phyloP scores from a whole-genome alignment of 2,797 vertebrate species.

The Coendou prehensilis region DNA sequence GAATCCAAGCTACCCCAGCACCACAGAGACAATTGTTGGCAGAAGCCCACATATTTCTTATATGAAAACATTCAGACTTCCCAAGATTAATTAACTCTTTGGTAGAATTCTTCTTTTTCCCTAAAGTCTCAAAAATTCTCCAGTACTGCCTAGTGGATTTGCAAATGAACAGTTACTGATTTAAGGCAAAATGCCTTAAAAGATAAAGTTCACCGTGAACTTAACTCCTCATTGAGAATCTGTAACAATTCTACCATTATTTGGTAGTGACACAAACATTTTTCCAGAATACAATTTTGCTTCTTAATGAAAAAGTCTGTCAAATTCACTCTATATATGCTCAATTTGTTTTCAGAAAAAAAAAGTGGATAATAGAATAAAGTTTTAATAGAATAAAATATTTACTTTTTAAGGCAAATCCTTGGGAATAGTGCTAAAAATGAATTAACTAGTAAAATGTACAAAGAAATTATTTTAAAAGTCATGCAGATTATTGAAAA shows the following conservation, averaged over 20 bases:
- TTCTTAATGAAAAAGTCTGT: constrained; percentile 27
- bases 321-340: not conserved
- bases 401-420: constrained; percentile 24
- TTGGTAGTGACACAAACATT: not conserved
- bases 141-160: not conserved
- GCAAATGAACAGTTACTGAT: not conserved
- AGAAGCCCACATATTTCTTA: not conserved
- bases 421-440: not conserved
- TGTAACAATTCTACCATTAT: not conserved
- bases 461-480: constrained; percentile 26
- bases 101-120: not conserved
- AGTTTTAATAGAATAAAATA: constrained; percentile 42
- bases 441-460: not conserved
- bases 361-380: not conserved
- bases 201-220: constrained; percentile 5
- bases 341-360: not conserved
- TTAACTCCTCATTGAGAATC: not conserved
- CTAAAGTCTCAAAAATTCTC: not conserved
- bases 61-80: not conserved
- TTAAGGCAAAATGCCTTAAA: not conserved
- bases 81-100: not conserved
- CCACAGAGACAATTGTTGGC: not conserved
- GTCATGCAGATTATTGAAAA: not conserved
- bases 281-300: not conserved
- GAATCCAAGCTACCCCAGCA: not conserved